Evolutionary conservation across 1,140 invertebrate species (phyloP), one percentile per base, ranked within the genome.

Genomic region (Coptotermes formosanus): DNA sequence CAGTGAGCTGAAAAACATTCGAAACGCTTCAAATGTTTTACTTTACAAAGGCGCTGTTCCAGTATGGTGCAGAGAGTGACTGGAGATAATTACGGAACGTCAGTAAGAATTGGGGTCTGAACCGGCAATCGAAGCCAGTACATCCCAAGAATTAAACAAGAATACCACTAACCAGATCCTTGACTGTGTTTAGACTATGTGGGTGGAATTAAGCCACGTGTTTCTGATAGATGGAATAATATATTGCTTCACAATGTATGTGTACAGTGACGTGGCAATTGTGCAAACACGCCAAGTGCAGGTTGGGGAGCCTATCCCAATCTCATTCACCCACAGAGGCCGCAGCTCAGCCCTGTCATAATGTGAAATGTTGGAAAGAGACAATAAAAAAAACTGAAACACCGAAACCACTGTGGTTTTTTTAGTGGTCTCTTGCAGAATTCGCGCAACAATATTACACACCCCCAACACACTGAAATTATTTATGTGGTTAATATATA

Each of bases 181-280:
- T 52, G 83, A 84, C 45, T 32, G 83, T 45, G 30, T 52, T 32
- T 23, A 23, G 83, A 30, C 16, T 52, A 52, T 52, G n/a, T 48
- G 30, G n/a, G 48, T 55, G 52, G 45, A 84, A 84, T 84, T 84
- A 52, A 43, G 45, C 59, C 85, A 69, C 59, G 45, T 85, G 45
- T 43, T 44, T 69, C 85, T 85, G 85, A 85, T 85, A 82, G 85
- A 85, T 85, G 64, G 85, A 85, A 85, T 85, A 85, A 85, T 85
- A 85, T 85, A 85, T 85, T 85, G 85, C 43, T 55, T 25, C 64
- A 85, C 85, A 85, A 82, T 85, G 44, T 82, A 52, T 52, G 44
- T 21, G 30, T 83, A 83, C 48, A 83, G 44, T 85, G 85, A 85
- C 75, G 85, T 64, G 64, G 85, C 85, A 75, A 82, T 75, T 75